Conservation (phyloP, 2,797 vertebrate species). For the Schizopygopsis malacanthus region DNA sequence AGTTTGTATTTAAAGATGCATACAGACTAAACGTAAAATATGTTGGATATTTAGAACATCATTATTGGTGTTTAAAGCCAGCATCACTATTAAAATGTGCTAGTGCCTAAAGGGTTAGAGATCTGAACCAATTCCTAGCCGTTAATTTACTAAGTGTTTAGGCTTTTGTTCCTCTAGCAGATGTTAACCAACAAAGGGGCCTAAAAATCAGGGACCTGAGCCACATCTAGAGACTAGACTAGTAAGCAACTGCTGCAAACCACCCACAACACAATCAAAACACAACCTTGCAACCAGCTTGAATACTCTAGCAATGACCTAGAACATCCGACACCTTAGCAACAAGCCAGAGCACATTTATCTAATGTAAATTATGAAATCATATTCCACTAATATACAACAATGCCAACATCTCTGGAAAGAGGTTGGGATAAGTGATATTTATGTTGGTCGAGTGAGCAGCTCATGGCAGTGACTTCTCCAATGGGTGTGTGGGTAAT, state of each 20-base stretch:
- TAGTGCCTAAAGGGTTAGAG: neutral
- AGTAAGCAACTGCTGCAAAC: neutral
- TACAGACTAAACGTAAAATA: neutral
- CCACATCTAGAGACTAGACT: neutral
- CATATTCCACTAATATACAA: neutral
- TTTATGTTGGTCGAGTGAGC: neutral
- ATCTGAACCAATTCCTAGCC: neutral
- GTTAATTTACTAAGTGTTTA: neutral
- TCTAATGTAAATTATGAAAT: neutral
- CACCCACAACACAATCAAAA: neutral
- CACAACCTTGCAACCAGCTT: neutral
- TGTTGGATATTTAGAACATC: neutral
- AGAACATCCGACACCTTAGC: constrained; percentile 8
- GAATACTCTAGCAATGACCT: neutral
- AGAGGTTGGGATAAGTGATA: neutral
- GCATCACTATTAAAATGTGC: neutral
- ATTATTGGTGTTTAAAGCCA: neutral
- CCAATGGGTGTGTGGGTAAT: too few relatives aligned
- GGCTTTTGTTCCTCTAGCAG: neutral
- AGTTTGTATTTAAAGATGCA: neutral
- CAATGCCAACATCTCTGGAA: neutral
- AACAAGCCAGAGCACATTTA: neutral
- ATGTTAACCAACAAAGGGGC: neutral
- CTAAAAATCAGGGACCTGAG: neutral
- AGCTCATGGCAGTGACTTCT: neutral